Base-by-base conservation (phyloP, 2,888 invertebrate genomes). In the Scrobipalpa costella region DNA sequence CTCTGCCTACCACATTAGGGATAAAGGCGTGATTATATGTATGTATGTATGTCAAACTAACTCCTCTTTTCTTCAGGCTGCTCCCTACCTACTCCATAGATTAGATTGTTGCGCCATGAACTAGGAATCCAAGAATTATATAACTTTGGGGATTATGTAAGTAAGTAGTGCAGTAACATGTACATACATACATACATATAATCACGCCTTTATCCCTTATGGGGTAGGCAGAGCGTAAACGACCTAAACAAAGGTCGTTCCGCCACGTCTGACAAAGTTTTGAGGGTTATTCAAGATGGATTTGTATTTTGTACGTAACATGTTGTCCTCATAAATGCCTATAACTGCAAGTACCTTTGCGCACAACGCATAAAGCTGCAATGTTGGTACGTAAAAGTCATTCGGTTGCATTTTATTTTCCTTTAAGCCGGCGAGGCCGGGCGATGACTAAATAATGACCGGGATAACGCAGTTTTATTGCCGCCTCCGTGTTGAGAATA, bases 371-470 rank as follows among this genome's bases (percentile, higher is more conserved):
- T 79, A 75, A 83, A 81, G 77, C 71, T 80, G 80, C 82, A 82
- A 72, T 72, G 73, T 71, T 71, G 68, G 38, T 50, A 36, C 58
- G 21, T 34, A 62, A 47, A 34, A 83, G 83, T 84, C 82, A 83
- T 88, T 83, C 76, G 73, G 81, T 74, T 89, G 89, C 88, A 89
- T 88, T 90, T 90, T 88, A 89, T 86, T 83, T 84, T 76, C 80
- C 67, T 72, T 71, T 75, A 75, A 77, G 80, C 72, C 75, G 74
- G 74, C 73, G 78, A 82, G 83, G 81, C 81, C 79, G 76, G 83
- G 86, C 84, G 90, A 90, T 91, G 90, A 90, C 91, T 91, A 90
- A 91, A 89, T 90, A 90, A 91, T 90, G 90, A 90, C 89, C 81
- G 78, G 89, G 85, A 88, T 91, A 90, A 91, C 90, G 86, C 90